Base-by-base conservation (phyloP, 2,113 vertebrate genomes). In the Numida meleagris region DNA sequence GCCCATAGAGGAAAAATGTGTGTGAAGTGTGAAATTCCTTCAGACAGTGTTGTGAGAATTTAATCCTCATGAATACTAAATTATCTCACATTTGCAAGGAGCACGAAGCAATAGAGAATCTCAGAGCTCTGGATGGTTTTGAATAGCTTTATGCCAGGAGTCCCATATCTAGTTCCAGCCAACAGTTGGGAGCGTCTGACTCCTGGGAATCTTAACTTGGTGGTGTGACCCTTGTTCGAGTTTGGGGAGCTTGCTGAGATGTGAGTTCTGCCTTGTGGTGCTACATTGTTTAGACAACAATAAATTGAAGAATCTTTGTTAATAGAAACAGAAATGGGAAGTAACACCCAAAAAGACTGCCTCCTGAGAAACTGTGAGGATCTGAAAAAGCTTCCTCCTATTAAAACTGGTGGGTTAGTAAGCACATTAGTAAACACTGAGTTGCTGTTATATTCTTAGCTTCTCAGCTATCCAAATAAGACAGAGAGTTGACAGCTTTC, bases 51-150 rank as follows among this genome's bases (percentile, higher is more conserved):
- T 88, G 70, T 82, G 82, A 90, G 74, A 86, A 79, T 83, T 78
- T 94, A 55, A 45, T 94, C 72, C 89, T 93, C 84, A 77, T 82
- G 88, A 96, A 84, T 93, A 46, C 63, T 57, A 74, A 82, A 72
- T 86, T 58, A 83, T 42, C 55, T 93, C 81, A 70, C 43, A n/a
- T 87, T 96, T 89, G 8, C 89, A 72, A 65, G 20, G 57, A 88
- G 19, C 58, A 45, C 21, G 48, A 91, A 88, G 91, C 88, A 95
- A 68, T 75, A 83, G 55, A 66, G 43, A 72, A 67, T 74, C 38
- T 38, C n/a, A 74, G 7, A 81, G 72, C 24, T 74, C 42, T 17
- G 19, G 55, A 14, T 45, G 23, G 43, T 87, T 89, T 95, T 67
- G 59, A 73, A 58, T 65, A 76, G 51, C 68, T 0, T 1, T 62